Base-by-base conservation (phyloP, 2,113 vertebrate species). In the Megaptera novaeangliae region DNA sequence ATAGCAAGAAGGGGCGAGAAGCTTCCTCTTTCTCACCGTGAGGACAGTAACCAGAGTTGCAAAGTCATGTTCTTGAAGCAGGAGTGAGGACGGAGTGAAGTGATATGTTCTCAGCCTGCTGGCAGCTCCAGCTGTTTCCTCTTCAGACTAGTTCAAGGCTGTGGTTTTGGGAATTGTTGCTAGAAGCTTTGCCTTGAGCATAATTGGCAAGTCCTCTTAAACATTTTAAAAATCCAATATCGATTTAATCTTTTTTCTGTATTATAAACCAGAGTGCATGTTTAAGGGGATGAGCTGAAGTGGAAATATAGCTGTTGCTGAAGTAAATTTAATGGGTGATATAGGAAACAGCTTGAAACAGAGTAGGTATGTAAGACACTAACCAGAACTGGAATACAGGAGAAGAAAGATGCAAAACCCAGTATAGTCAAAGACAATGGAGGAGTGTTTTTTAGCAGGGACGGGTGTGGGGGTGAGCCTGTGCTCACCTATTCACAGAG, bases 381-480 rank as follows among this genome's bases (percentile, higher is more conserved):
- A 34, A 88, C 0, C 1, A 8, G 34, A 69, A 4, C 21, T 29
- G 68, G 41, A 63, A 44, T 23, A 10, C 6, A 18, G 44, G 10
- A 63, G 4, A 68, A 91, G 12, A 84, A 57, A 41, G 3, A 27
- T 3, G 2, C 13, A 92, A 92, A 41, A 29, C 1, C n/a, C 36
- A 49, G 4, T 3, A 9, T 0, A 68, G 49, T 55, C 29, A 74
- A 74, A 71, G n/a, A 68, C 7, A 31, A 5, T 0, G 4, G 44
- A 81, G 34, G 25, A 1, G 34, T 8, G 20, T 5, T 34, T 31
- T 66, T 12, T 1, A 13, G 46, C 44, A 0, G 29, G 3, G 49
- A 29, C 5, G 1, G 46, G 29, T 2, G 3, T 34, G 9, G 44
- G 2, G 36, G 34, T 0, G 36, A 34, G 21, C 1, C 41, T 36